These are phyloP conservation scores for Dromas ardeola DNA, from an alignment of 2,113 vertebrate genomes.

Conservation along the genomic window DNA sequence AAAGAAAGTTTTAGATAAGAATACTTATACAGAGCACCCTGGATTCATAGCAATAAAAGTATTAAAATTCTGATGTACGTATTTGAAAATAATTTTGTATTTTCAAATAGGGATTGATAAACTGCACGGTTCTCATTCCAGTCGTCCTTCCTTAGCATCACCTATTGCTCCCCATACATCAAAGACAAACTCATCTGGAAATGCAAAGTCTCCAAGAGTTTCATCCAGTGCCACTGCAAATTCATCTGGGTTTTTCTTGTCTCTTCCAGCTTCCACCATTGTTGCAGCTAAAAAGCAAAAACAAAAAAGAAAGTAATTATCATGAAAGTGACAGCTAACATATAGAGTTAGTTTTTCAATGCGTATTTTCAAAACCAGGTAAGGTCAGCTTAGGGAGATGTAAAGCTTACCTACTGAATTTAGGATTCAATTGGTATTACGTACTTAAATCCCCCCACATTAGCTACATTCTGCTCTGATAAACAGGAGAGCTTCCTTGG, in stretches of 20 bases:
- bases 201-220: constrained; percentile 94
- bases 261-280: constrained; percentile 93
- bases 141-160: constrained; percentile 86
- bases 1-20: neutral
- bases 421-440: neutral
- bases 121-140: constrained; percentile 47
- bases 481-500: neutral
- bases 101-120: neutral
- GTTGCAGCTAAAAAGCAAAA: constrained; percentile 82
- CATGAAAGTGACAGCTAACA: neutral
- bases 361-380: neutral
- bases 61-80: neutral
- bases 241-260: constrained; percentile 93
- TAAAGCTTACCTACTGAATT: neutral
- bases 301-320: neutral
- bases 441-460: neutral
- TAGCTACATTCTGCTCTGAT: neutral
- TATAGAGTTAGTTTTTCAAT: neutral
- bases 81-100: neutral
- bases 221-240: constrained; percentile 91
- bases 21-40: neutral
- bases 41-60: neutral
- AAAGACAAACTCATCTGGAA: constrained; percentile 96
- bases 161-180: constrained; percentile 95
- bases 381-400: neutral